A percentile compares a stretch with the other conserved stretches of the same genome.
Conservation (phyloP, 37 sponge, comb jelly and placozoan genomes). For the Amphimedon queenslandica region DNA sequence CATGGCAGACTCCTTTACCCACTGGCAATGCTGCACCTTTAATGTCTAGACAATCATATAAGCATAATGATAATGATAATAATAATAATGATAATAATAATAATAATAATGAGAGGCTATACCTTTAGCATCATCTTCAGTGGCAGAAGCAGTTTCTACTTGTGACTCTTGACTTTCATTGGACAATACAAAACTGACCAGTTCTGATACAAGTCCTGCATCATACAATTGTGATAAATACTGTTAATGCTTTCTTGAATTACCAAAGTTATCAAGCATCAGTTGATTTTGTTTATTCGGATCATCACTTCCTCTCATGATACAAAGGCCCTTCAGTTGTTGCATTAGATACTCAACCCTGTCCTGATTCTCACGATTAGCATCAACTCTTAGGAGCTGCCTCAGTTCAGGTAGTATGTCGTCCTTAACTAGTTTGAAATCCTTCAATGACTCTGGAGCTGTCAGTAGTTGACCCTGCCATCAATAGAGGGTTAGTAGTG, state of each 20-base stretch:
- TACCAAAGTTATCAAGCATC: conserved; percentile 7
- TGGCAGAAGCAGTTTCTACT: no score
- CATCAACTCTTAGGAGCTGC: background rate
- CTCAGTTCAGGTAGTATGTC: background rate
- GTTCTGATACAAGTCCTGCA: background rate
- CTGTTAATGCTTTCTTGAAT: background rate
- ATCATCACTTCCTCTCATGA: background rate
- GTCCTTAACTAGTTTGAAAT: background rate
- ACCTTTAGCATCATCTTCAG: no score
- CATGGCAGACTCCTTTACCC: background rate
- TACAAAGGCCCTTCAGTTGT: background rate
- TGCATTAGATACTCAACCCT: background rate
- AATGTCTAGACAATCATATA: no score
- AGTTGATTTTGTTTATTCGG: background rate
- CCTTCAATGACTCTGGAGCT: conserved; percentile 1
- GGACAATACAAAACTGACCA: background rate
- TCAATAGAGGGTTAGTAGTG: no score
- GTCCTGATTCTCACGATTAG: background rate
- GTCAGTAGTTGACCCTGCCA: conserved; percentile 37
- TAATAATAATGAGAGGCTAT: no score
- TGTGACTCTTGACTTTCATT: background rate
- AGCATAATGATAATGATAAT: no score
- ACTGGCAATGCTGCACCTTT: background rate
- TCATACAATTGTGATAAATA: background rate
- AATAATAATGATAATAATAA: no score